Evolutionary conservation across 2,797 vertebrate genomes (phyloP).

Genomic region (Glyptemys insculpta): DNA sequence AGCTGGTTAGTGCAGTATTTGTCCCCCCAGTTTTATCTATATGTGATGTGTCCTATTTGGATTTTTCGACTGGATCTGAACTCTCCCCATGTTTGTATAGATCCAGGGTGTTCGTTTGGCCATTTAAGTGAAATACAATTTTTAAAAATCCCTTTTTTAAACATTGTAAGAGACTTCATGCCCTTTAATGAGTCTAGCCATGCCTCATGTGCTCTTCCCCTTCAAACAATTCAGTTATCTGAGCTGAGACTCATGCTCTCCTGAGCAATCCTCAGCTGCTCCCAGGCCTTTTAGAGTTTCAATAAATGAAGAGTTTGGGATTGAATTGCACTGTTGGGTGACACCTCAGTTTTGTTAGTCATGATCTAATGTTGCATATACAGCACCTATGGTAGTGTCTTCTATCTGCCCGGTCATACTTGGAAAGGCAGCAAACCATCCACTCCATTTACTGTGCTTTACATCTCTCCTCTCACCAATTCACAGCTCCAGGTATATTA

Average conservation of each 20-base stretch:
- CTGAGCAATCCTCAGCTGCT: background rate
- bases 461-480: background rate
- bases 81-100: background rate
- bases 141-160: background rate
- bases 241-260: background rate
- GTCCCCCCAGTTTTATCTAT: background rate
- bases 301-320: background rate
- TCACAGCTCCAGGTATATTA: background rate
- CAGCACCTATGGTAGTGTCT: background rate
- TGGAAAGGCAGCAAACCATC: background rate
- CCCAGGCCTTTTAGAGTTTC: background rate
- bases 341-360: background rate
- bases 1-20: background rate
- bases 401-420: background rate
- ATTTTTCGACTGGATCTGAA: background rate
- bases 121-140: background rate
- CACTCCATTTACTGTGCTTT: background rate
- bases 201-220: background rate
- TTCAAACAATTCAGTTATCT: background rate
- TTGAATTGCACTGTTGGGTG: background rate
- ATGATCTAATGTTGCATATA: background rate
- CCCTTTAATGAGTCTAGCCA: background rate
- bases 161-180: background rate
- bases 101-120: background rate
- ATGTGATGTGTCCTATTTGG: background rate